Evolutionary conservation across 2,113 vertebrate species (phyloP).

Genomic region (Illadopsis cleaveri): DNA sequence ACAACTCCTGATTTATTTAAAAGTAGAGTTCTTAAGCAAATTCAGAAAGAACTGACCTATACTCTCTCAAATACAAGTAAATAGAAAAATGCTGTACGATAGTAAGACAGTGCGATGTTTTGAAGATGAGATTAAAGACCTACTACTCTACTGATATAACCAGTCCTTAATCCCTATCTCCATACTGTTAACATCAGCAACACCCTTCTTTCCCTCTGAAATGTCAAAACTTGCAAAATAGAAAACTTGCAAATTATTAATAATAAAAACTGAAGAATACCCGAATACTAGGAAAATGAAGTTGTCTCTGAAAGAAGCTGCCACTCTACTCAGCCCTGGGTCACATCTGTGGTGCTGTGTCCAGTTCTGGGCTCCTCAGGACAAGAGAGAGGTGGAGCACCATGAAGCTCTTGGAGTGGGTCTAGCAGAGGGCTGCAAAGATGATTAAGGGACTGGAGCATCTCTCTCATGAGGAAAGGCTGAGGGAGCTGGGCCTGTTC

Average conservation of each 20-base stretch:
- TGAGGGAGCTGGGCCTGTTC: background rate
- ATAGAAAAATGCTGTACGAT: background rate
- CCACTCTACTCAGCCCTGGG: background rate
- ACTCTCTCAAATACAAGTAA: background rate
- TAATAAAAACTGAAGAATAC: background rate
- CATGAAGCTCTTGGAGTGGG: background rate
- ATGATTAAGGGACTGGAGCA: background rate
- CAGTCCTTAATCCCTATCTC: background rate
- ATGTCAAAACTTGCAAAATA: background rate
- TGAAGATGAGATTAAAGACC: background rate
- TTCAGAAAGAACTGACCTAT: background rate
- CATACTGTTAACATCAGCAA: background rate
- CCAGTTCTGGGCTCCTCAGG: background rate
- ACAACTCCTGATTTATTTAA: background rate
- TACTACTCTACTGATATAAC: background rate
- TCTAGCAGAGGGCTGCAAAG: background rate
- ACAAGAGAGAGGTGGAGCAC: rapidly evolving
- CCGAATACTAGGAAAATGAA: background rate
- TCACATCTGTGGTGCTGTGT: background rate
- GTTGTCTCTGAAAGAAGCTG: background rate
- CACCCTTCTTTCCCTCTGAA: background rate
- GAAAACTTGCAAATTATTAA: background rate
- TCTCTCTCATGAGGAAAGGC: background rate
- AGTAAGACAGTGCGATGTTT: background rate
- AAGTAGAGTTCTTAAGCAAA: background rate